These are phyloP conservation scores for Galbula dea DNA, from an alignment of 2,113 vertebrate genomes.

Conservation along the genomic window DNA sequence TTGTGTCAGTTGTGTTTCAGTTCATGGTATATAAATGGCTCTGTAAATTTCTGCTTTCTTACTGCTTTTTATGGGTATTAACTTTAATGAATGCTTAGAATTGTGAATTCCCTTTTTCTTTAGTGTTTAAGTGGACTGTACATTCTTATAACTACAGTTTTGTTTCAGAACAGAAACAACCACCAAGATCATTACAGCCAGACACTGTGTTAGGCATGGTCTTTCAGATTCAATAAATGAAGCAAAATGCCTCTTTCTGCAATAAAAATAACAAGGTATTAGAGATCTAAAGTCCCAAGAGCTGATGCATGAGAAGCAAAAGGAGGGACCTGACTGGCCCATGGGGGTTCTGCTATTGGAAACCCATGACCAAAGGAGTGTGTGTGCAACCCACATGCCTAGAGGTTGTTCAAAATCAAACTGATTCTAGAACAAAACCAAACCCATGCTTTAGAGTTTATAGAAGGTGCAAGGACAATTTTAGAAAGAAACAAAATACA, in stretches of 20 bases:
- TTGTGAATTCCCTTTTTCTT: background rate
- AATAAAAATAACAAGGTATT: background rate
- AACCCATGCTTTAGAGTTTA: accelerated
- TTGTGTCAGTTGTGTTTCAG: background rate
- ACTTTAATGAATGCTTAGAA: background rate
- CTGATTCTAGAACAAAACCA: background rate
- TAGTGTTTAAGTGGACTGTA: background rate
- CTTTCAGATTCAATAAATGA: background rate
- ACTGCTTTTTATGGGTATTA: background rate
- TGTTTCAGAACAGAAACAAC: background rate
- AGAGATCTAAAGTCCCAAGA: background rate
- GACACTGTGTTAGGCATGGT: background rate
- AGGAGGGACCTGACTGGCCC: background rate
- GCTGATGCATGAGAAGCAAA: accelerated
- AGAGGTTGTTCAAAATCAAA: background rate
- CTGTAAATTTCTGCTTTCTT: background rate
- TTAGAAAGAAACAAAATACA: background rate
- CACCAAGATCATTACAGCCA: background rate
- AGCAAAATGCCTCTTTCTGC: background rate
- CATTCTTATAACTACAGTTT: background rate
- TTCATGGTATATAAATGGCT: background rate
- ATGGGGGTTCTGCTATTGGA: background rate
- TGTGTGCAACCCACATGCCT: background rate
- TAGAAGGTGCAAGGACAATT: background rate
- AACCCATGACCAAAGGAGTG: background rate